Evolutionary conservation across 37 sponge, comb jelly and placozoan species (phyloP).

Genomic region (Halichondria panicea): DNA sequence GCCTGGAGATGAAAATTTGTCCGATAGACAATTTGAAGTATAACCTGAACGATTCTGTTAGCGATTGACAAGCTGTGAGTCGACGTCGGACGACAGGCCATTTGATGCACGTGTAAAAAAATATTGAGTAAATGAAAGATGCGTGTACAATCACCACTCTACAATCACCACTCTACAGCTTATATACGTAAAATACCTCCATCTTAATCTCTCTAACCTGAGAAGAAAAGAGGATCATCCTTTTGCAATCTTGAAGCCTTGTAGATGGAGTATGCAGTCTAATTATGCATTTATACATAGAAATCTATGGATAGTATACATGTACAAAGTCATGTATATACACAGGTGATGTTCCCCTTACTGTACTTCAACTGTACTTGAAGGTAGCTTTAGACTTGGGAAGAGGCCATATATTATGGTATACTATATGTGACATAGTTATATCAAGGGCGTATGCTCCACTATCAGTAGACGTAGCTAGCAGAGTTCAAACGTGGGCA

Average conservation of each 20-base stretch:
- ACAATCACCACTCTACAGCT: too few relatives aligned
- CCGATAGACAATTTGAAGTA: neutral
- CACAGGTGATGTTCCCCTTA: too few relatives aligned
- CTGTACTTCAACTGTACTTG: too few relatives aligned
- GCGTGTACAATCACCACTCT: too few relatives aligned
- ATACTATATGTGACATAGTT: neutral
- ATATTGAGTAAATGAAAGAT: too few relatives aligned
- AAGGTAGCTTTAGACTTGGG: too few relatives aligned
- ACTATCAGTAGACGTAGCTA: too few relatives aligned
- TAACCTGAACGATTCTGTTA: neutral
- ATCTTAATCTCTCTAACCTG: neutral
- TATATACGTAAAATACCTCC: constrained; percentile 8
- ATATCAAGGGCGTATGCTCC: neutral
- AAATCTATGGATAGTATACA: neutral
- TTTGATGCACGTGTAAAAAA: too few relatives aligned
- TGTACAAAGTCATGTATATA: neutral
- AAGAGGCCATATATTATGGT: neutral
- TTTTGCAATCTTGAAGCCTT: neutral
- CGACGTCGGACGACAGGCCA: neutral
- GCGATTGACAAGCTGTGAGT: constrained; percentile 6
- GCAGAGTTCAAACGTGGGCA: too few relatives aligned
- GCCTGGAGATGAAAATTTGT: too few relatives aligned
- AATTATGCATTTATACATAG: neutral
- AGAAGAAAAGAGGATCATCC: neutral
- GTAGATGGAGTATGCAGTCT: neutral